Evolutionary conservation across 2,797 vertebrate genomes (phyloP), one percentile per base, ranked within the genome.

Genomic region (Botia almorhae): DNA sequence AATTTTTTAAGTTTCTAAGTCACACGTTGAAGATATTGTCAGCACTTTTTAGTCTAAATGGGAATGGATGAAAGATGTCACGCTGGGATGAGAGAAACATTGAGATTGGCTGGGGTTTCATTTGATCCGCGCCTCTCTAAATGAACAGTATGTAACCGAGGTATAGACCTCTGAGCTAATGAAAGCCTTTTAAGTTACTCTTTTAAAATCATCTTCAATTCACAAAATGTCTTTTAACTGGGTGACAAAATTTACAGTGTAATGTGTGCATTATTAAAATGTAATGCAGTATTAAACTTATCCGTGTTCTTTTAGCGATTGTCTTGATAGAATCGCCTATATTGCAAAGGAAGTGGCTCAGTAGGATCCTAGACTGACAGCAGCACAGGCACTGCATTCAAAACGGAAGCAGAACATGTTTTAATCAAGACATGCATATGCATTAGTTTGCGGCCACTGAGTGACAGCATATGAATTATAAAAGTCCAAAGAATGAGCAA

Each of bases 21-120:
- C 64, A 73, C 71, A 64, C 65, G 8, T 51, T 43, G 2, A 74
- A 60, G 50, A 50, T 43, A 3, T 33, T 5, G 3, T 33, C 33
- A 33, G 61, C 76, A 64, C 55, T 48, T 58, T 70, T 70, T 76
- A 11, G 61, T 80, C n/a, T 51, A 76, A 76, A 83, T 67, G 74
- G 12, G 19, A 76, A 83, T 23, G 16, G 55, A 76, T 78, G 46
- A 81, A 58, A 69, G 51, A 60, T 69, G 64, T 74, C 58, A 78
- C 3, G n/a, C 43, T 39, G 50, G 48, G 72, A 81, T 61, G 39
- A 29, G 43, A 26, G 43, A 60, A 69, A 65, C 48, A 21, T 5
- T 65, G 19, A 55, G 69, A 73, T 26, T 78, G 75, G 77, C 68
- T 14, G 16, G 29, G 1, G 33, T 36, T 79, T 72, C 67, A 50